Evolutionary conservation across 2,888 invertebrate genomes (phyloP).

Genomic region (Lycia hirtaria): DNA sequence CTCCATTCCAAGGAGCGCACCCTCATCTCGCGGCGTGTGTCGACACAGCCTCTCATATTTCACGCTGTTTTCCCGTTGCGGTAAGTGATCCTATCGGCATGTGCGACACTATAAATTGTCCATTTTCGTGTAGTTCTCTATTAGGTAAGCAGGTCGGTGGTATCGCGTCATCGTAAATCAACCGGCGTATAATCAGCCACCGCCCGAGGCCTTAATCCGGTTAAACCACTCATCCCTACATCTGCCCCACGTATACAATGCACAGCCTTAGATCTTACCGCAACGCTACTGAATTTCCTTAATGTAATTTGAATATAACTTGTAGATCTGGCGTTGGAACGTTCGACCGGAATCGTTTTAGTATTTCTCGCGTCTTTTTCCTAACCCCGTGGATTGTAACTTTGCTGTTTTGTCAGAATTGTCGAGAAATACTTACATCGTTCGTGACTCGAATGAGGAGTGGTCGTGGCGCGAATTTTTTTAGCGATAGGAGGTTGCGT

Average conservation of each 20-base stretch:
- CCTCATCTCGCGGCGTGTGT: conserved; percentile 63
- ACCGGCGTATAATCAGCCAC: conserved; percentile 78
- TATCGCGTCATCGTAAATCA: conserved; percentile 83
- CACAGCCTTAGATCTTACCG: conserved; percentile 59
- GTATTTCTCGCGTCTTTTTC: conserved; percentile 33
- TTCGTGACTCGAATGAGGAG: conserved; percentile 40
- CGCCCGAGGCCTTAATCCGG: conserved; percentile 74
- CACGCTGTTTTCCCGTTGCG: conserved; percentile 62
- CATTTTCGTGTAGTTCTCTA: conserved; percentile 66
- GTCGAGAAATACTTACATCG: conserved; percentile 36
- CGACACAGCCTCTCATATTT: conserved; percentile 74
- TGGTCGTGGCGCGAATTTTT: conserved; percentile 33
- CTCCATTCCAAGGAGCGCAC: conserved; percentile 51
- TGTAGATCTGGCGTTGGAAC: conserved; percentile 25
- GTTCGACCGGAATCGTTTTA: conserved; percentile 26
- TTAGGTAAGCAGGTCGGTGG: conserved; percentile 69
- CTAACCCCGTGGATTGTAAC: conserved; percentile 32
- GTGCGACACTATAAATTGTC: conserved; percentile 75
- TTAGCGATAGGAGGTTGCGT: conserved; percentile 26
- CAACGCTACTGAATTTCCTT: conserved; percentile 33
- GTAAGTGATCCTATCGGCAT: conserved; percentile 71
- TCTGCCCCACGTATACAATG: conserved; percentile 75
- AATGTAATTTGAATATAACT: conserved; percentile 41
- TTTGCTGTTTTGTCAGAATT: conserved; percentile 38
- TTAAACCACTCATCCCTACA: conserved; percentile 77